A percentile compares a stretch with the other conserved stretches of the same genome.
phyloP scores from a whole-genome alignment of 2,797 vertebrate genomes.

The Oreonectes daqikongensis region DNA sequence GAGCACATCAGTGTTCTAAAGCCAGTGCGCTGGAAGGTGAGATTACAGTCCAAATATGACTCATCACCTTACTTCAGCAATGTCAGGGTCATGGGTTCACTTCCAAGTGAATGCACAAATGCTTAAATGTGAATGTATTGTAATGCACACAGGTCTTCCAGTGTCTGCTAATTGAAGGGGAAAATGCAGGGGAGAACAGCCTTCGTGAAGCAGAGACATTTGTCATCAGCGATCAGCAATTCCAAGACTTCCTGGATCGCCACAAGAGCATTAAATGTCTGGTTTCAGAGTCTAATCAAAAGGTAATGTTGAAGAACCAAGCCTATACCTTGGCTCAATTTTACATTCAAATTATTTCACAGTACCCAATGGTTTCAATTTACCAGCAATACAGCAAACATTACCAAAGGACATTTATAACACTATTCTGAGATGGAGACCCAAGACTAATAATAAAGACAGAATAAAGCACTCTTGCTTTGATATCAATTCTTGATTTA shows the following conservation, averaged over 20 bases:
- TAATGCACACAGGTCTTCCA: conserved; percentile 86
- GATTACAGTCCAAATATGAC: neutral
- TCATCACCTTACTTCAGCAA: neutral
- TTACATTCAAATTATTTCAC: no score
- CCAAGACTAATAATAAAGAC: no score
- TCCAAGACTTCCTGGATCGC: conserved; percentile 83
- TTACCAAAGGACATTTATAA: conserved; percentile 3
- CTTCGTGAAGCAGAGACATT: conserved; percentile 88
- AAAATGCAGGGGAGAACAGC: conserved; percentile 85
- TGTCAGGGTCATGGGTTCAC: neutral
- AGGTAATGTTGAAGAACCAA: conserved; percentile 73
- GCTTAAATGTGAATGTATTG: neutral
- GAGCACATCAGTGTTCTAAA: conserved; percentile 79
- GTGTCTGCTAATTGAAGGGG: conserved; percentile 91
- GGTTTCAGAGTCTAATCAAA: conserved; percentile 92
- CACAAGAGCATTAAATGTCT: conserved; percentile 83
- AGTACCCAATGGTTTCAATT: conserved; percentile 10
- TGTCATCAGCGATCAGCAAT: conserved; percentile 82
- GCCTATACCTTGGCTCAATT: no score
- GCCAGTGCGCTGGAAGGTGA: conserved; percentile 94
- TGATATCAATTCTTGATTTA: conserved; percentile 8
- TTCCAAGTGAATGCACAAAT: neutral
- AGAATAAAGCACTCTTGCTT: neutral
- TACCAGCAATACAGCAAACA: neutral
- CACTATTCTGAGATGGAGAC: neutral